phyloP scores from a whole-genome alignment of 2,888 invertebrate species.

The Eupithecia vulgata region DNA sequence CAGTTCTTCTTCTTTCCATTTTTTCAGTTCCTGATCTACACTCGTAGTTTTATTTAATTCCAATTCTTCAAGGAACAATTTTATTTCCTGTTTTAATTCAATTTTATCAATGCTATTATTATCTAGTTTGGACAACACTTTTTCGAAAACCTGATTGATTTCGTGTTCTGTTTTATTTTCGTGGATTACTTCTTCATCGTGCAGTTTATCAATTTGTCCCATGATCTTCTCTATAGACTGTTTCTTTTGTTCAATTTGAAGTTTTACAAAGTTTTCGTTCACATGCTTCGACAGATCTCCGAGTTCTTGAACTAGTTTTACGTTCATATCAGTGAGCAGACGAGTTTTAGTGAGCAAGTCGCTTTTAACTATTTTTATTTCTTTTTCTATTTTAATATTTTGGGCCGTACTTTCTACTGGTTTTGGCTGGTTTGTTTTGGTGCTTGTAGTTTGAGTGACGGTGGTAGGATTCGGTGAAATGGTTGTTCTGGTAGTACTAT shows the following conservation, averaged over 20 bases:
- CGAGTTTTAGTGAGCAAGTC: slow-evolving; percentile 56
- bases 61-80: slow-evolving; percentile 6
- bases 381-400: slow-evolving; percentile 20
- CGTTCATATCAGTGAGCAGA: slow-evolving; percentile 57
- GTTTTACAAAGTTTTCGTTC: slow-evolving; percentile 49
- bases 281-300: slow-evolving; percentile 59
- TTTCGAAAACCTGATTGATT: background rate
- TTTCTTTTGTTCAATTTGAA: slow-evolving; percentile 43
- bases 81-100: background rate
- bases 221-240: slow-evolving; percentile 28
- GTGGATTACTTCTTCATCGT: background rate
- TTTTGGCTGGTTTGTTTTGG: background rate
- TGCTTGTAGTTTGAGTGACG: background rate
- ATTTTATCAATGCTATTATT: background rate
- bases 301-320: slow-evolving; percentile 58
- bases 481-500: background rate
- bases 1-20: slow-evolving; percentile 11
- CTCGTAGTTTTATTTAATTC: slow-evolving; percentile 8
- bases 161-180: background rate
- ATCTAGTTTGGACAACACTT: background rate
- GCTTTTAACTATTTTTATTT: slow-evolving; percentile 49
- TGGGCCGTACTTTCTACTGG: slow-evolving; percentile 3
- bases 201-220: background rate
- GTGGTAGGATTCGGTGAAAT: slow-evolving; percentile 4
- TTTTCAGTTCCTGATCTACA: slow-evolving; percentile 1